Base-by-base conservation (phyloP, 1,140 invertebrate species). In the Listronotus oregonensis region DNA sequence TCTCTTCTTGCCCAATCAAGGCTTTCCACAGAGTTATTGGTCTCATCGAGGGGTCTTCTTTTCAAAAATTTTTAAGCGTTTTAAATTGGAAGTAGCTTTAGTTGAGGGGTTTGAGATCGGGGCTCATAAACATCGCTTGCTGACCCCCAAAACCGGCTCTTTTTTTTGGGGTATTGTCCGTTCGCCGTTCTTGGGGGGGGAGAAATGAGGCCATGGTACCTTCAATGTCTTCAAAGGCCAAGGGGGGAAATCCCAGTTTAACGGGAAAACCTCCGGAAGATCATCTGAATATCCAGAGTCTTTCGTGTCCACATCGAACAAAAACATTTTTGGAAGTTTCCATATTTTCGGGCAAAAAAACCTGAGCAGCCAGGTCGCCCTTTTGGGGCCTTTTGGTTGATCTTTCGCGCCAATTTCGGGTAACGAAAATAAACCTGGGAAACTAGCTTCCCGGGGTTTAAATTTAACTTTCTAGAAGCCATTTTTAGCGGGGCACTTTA, bases 281-380 rank as follows among this genome's bases (percentile, higher is more conserved):
- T 65, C 80, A 6, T 77, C 75, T 3, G 78, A 80, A 67, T 82
- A 85, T 5, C 84, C 85, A 60, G 83, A 85, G 75, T 86, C 85
- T 64, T 84, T 83, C 27, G 84, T 85, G 65, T 85, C 86, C 0
- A 78, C 73, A 64, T 87, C 85, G 57, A 59, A 68, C 0, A 64
- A 17, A 17, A 52, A 64, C 9, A 47, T 63, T 50, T 31, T 49
- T 50, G 8, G 15, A 10, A 47, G 39, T 50, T 60, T 39, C 46
- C 34, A 42, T 37, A 40, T 42, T 15, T 7, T 15, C 17, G 5
- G 5, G 14, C 32, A 55, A 12, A 40, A 55, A 55, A 40, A 14
- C 6, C 6, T 18, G 3, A 9, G 6, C 10, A 14, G 3, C 32
- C 37, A 12, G 9, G 4, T 11, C 32, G 40, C 32, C 32, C 6